These are phyloP conservation scores for Platysteira castanea DNA, from an alignment of 2,113 vertebrate species.

Conservation along the genomic window DNA sequence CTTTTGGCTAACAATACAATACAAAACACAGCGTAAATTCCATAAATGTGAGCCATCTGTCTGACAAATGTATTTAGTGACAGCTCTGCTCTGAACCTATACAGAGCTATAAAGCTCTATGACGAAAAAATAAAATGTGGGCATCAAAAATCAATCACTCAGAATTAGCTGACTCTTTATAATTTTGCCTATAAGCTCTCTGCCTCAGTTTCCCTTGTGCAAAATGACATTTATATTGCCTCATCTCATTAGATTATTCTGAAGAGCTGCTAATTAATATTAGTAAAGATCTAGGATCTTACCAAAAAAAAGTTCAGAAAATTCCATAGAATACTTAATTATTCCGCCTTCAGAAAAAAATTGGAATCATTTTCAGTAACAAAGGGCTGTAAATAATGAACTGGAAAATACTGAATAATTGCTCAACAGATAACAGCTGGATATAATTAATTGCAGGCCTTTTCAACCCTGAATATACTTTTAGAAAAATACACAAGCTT, in stretches of 20 bases:
- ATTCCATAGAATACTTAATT: not conserved
- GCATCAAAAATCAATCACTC: not conserved
- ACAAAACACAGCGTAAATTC: not conserved
- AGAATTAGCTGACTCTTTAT: not conserved
- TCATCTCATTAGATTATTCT: not conserved
- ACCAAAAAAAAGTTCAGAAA: not conserved
- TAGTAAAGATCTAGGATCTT: not conserved
- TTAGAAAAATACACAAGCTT: not conserved
- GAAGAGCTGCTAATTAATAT: not conserved
- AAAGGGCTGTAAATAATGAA: not conserved
- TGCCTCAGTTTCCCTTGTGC: not conserved
- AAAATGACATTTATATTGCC: not conserved
- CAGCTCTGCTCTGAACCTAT: not conserved
- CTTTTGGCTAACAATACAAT: not conserved
- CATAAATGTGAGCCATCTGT: not conserved
- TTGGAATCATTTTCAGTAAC: not conserved
- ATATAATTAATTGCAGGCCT: not conserved
- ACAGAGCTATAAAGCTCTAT: not conserved
- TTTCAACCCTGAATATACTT: not conserved
- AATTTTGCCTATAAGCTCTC: not conserved
- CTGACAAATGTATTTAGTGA: not conserved
- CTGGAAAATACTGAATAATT: not conserved
- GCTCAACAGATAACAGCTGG: not conserved
- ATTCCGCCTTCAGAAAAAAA: not conserved
- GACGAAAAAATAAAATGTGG: not conserved